Evolutionary conservation across 2,888 invertebrate genomes (phyloP), one percentile per base, ranked within the genome.

Genomic region (Nymphalis urticae): DNA sequence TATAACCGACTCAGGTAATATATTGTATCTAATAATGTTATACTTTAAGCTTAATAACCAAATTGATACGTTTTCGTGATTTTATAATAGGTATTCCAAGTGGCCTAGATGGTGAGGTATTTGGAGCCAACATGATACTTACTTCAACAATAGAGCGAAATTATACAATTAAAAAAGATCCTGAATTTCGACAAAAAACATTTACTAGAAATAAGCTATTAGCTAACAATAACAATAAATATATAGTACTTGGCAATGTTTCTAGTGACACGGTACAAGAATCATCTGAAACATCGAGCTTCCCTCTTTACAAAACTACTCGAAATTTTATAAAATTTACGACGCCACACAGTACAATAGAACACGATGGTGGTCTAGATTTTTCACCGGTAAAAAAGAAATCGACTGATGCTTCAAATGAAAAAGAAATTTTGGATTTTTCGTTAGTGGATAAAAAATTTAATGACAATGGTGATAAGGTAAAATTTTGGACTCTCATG

Each of bases 41-140:
- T 17, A 50, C 47, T 36, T 53, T 58, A 42, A 36, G 16, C 16
- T 13, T 17, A 42, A 42, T 17, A 19, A 17, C n/a, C 59, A n/a
- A 56, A 60, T 36, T 27, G 21, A 27, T 53, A 69, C 59, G 58
- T 59, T 36, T 42, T 50, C 65, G 53, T 61, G 32, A 69, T 36
- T 68, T 58, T 58, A 64, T 82, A 84, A 58, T 77, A 93, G 93
- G 95, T 53, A 82, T 92, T 48, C 93, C 94, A 71, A 95, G 94
- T 71, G 95, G 95, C 10, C 92, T 95, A 71, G 95, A 95, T 83
- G 95, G 95, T 6, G 94, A 95, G 81, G 90, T 95, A 73, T 94
- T 94, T 78, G 95, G 95, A 13, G 95, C 94, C 75, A 95, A 95
- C 77, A 93, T 95, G 84, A 90, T 95, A 48, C 79, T 95, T 54